Conservation (phyloP, 2,888 invertebrate species). For the Mellilla xanthometata region DNA sequence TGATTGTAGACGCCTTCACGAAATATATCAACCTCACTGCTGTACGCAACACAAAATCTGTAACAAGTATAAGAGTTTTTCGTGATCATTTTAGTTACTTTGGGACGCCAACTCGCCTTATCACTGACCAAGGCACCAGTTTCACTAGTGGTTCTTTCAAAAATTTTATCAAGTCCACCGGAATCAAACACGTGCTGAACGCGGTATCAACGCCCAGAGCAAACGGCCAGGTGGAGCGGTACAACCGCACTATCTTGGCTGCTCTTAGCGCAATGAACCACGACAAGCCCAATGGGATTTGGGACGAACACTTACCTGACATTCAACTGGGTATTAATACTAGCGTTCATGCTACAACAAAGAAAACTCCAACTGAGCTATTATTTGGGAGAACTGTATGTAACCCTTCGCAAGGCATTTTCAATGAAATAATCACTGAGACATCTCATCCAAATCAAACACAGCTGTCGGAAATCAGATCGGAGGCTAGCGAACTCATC, state of each 20-base stretch:
- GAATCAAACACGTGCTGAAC: constrained; percentile 6
- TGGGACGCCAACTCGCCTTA: constrained; percentile 3
- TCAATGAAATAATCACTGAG: not conserved
- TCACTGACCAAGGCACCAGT: constrained; percentile 8
- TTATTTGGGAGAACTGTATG: not conserved
- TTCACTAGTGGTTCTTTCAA: constrained; percentile 4
- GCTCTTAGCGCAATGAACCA: constrained; percentile 5
- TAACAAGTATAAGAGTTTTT: constrained; percentile 1
- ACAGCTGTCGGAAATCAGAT: not conserved
- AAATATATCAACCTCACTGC: constrained; percentile 7
- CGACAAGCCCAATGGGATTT: not conserved
- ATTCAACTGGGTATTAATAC: constrained; percentile 8
- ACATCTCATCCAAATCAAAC: not conserved
- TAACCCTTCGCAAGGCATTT: not conserved
- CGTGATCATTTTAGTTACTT: constrained; percentile 1
- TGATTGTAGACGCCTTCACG: constrained; percentile 5
- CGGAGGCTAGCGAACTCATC: not conserved
- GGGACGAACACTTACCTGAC: constrained; percentile 6
- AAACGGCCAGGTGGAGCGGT: constrained; percentile 13
- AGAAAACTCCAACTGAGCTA: constrained; percentile 6
- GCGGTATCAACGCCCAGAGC: constrained; percentile 11
- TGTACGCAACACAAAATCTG: constrained; percentile 4
- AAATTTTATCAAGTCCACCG: not conserved
- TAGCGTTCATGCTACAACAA: constrained; percentile 2
- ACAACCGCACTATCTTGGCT: constrained; percentile 6